Evolutionary conservation across 2,888 invertebrate species (phyloP), one percentile per base, ranked within the genome.

Genomic region (Uropetala carovei): DNA sequence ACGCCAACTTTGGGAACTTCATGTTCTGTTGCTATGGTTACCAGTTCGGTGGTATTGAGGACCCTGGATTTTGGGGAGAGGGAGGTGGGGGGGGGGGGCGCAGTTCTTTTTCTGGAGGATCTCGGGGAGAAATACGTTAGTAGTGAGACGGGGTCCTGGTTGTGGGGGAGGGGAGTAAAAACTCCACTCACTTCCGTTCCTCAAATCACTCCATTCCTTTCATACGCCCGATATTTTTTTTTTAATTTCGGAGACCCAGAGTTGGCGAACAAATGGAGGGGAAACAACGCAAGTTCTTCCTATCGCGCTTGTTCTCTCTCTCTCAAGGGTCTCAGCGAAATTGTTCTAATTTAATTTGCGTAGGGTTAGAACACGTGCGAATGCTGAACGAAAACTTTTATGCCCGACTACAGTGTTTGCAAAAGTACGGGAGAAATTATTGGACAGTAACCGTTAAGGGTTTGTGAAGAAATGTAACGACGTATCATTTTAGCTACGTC

Each of bases 191-290:
- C 68, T 68, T 22, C 27, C 75, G 22, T 75, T 18, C 75, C 75
- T 75, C 75, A 75, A 75, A 75, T n/a, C n/a, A 75, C 75, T 75
- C 75, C 22, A 75, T 11, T 27, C 27, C 75, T 22, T 75, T 75
- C 75, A 27, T 75, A 13, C 27, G 27, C 22, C 75, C 75, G 27
- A 75, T 27, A 75, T 75, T 75, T 75, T 75, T 75, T 75, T 75
- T 75, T 13, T 14, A 43, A 3, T 22, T 68, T 68, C n/a, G 16
- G n/a, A 68, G 68, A 16, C n/a, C 3, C 43, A 0, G 75, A 75
- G 75, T 75, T 75, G 16, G 75, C 22, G 18, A 22, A 75, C 22
- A 43, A 43, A 43, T 43, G 43, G 43, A 43, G 43, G 27, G 68
- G 68, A 68, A n/a, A 14, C 64, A n/a, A n/a, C 68, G 68, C 16